Conservation (phyloP, 2,113 vertebrate genomes). For the Guaruba guarouba region DNA sequence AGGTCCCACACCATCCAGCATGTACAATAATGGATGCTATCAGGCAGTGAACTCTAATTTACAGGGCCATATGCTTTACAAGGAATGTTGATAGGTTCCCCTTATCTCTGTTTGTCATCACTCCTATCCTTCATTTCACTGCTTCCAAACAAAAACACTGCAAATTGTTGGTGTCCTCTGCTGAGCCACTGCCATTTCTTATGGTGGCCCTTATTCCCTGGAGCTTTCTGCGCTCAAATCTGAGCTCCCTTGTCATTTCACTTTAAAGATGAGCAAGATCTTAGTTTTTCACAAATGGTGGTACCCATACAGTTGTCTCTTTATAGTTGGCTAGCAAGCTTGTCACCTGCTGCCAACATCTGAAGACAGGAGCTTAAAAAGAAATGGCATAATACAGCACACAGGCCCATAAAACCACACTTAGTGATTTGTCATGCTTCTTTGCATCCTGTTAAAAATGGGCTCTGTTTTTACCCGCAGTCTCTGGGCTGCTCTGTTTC, state of each 20-base stretch:
- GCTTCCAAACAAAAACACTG: slow-evolving; percentile 45
- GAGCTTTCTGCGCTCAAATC: not conserved
- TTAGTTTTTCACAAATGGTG: not conserved
- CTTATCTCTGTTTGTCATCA: slow-evolving; percentile 65
- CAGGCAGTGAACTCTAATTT: slow-evolving; percentile 34
- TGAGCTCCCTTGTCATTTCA: not conserved
- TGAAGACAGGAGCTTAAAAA: slow-evolving; percentile 22
- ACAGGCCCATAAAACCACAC: slow-evolving; percentile 29
- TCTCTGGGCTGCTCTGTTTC: not conserved
- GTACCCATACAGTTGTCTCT: not conserved
- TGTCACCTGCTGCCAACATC: slow-evolving; percentile 46
- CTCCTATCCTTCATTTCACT: slow-evolving; percentile 42
- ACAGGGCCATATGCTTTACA: slow-evolving; percentile 39
- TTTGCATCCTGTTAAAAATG: not conserved
- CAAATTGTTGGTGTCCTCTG: not conserved
- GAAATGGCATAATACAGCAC: slow-evolving; percentile 26
- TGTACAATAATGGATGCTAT: slow-evolving; percentile 21
- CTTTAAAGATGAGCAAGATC: not conserved
- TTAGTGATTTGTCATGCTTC: slow-evolving; percentile 43
- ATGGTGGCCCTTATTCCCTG: not conserved
- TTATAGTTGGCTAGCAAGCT: not conserved
- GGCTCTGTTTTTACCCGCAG: not conserved
- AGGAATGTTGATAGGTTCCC: slow-evolving; percentile 51
- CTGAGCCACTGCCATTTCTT: not conserved
- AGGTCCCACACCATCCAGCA: not conserved